Evolutionary conservation across 2,797 vertebrate genomes (phyloP).

Genomic region (Amazonetta brasiliensis): DNA sequence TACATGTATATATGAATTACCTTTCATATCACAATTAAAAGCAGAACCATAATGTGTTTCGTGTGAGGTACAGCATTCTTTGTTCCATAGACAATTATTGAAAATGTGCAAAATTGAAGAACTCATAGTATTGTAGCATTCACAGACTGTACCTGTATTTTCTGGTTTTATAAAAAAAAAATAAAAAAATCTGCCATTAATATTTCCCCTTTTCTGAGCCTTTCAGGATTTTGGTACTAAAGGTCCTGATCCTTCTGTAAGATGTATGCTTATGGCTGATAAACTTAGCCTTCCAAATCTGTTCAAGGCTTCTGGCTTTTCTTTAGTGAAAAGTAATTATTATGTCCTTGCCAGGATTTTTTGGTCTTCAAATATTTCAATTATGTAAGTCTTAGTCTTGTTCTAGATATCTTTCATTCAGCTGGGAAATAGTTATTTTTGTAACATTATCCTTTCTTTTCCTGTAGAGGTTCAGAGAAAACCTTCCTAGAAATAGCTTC

Average conservation of each 20-base stretch:
- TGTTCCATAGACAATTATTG: not conserved
- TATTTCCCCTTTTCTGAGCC: not conserved
- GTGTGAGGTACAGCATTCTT: not conserved
- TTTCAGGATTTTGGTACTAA: not conserved
- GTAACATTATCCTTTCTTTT: not conserved
- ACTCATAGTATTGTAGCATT: not conserved
- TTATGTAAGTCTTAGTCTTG: not conserved
- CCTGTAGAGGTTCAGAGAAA: not conserved
- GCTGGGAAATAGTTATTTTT: not conserved
- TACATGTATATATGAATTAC: not conserved
- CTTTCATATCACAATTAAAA: not conserved
- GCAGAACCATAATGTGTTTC: not conserved
- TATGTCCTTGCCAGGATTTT: not conserved
- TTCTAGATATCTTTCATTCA: not conserved
- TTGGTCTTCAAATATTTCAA: conserved; percentile 7
- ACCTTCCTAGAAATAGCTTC: not conserved
- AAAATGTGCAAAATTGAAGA: not conserved
- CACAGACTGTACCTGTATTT: not conserved
- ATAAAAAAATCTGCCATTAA: not conserved
- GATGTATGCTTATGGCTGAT: not conserved
- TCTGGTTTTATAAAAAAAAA: not conserved
- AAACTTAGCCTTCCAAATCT: conserved; percentile 21
- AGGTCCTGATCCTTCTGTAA: conserved; percentile 15
- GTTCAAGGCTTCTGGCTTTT: not conserved
- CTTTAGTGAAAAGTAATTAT: conserved; percentile 8